phyloP scores from a whole-genome alignment of 2,888 invertebrate species.

The Athripsodes cinereus region DNA sequence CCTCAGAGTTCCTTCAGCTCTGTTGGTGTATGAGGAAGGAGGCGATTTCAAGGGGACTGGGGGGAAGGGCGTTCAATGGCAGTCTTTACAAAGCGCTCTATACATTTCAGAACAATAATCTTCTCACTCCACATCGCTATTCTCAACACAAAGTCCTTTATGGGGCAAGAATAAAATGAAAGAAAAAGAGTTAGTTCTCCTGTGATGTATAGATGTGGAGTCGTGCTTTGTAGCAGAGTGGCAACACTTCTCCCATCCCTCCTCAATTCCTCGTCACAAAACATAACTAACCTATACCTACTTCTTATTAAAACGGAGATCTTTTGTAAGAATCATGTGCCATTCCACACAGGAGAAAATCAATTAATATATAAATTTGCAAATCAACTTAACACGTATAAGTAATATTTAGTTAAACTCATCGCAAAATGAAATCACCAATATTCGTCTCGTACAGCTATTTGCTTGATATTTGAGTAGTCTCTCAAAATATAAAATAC shows the following conservation, averaged over 20 bases:
- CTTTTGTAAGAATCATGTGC: no score
- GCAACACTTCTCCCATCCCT: conserved; percentile 21
- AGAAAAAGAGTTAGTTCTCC: conserved; percentile 29
- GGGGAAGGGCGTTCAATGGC: conserved; percentile 29
- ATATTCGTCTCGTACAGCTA: no score
- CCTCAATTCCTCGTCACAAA: not conserved
- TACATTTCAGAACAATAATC: conserved; percentile 29
- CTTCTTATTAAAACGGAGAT: no score
- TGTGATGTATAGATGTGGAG: conserved; percentile 27
- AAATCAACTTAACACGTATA: no score
- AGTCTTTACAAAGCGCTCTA: conserved; percentile 28
- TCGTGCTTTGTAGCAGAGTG: conserved; percentile 18
- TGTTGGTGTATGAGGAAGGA: conserved; percentile 25
- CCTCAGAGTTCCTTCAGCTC: not conserved
- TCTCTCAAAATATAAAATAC: no score
- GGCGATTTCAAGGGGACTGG: conserved; percentile 23
- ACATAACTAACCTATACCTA: no score
- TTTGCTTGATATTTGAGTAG: no score
- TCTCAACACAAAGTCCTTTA: conserved; percentile 29
- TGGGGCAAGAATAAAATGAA: conserved; percentile 29
- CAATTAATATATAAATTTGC: no score
- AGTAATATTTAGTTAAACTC: no score
- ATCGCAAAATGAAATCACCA: no score
- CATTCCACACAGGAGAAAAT: no score
- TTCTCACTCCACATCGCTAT: conserved; percentile 27